A percentile compares a stretch with the other conserved stretches of the same genome.
Conservation (phyloP, 2,113 vertebrate genomes). For the Rhinolophus sinicus region DNA sequence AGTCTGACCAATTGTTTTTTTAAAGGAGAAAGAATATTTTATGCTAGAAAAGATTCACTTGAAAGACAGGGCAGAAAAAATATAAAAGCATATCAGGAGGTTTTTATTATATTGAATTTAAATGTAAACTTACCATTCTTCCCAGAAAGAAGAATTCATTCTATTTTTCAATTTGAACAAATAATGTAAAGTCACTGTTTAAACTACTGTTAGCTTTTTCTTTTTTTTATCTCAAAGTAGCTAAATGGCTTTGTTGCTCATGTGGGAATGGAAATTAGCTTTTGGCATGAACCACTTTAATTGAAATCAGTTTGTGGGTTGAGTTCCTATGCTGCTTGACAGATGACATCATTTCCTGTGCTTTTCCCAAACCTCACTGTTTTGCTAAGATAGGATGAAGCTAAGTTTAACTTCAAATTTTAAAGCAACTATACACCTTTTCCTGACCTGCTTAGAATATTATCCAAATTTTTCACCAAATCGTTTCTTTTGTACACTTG, state of each 20-base stretch:
- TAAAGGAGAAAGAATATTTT: conserved; percentile 69
- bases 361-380: conserved; percentile 86
- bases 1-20: conserved; percentile 65
- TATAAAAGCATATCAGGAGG: conserved; percentile 37
- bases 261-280: conserved; percentile 90
- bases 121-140: conserved; percentile 71
- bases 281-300: conserved; percentile 87
- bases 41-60: conserved; percentile 59
- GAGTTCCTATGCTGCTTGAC: conserved; percentile 87
- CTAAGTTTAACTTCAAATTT: conserved; percentile 84
- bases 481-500: conserved; percentile 72
- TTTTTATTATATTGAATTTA: conserved; percentile 53
- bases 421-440: conserved; percentile 84
- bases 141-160: conserved; percentile 70
- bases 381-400: conserved; percentile 87
- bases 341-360: conserved; percentile 92
- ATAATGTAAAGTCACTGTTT: conserved; percentile 76
- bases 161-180: conserved; percentile 77
- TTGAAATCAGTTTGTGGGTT: conserved; percentile 90
- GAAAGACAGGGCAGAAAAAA: conserved; percentile 63
- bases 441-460: conserved; percentile 83
- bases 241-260: conserved; percentile 86
- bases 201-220: conserved; percentile 82
- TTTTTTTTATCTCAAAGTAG: conserved; percentile 84
- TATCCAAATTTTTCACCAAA: conserved; percentile 75